phyloP scores from a whole-genome alignment of 1,140 invertebrate species.

The Kradibia gibbosae region DNA sequence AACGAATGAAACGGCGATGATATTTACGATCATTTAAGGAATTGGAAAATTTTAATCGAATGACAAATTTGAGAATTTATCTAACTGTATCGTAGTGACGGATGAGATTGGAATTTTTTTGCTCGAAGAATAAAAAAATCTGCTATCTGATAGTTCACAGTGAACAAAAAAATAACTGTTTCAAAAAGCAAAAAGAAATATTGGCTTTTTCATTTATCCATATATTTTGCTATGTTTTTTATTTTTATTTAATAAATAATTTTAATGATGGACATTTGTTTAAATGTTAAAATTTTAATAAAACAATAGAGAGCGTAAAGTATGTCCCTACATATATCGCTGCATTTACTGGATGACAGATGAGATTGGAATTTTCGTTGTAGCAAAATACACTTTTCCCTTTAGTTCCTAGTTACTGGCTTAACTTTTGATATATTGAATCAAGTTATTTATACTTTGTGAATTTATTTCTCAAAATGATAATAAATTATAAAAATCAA shows the following conservation, averaged over 20 bases:
- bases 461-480: conserved; percentile 7
- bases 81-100: conserved; percentile 1
- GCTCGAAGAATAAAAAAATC: background rate
- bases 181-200: background rate
- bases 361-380: conserved; percentile 33
- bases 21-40: conserved; percentile 41
- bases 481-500: background rate
- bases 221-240: background rate
- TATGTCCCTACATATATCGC: conserved; percentile 8
- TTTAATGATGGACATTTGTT: background rate
- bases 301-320: background rate
- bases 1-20: conserved; percentile 34
- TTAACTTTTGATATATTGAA: background rate
- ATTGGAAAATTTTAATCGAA: conserved; percentile 20
- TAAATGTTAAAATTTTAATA: conserved; percentile 16
- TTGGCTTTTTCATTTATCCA: background rate
- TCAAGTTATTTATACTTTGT: background rate
- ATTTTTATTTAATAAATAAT: background rate
- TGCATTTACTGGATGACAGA: conserved; percentile 13
- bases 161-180: no score
- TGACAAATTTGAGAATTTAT: conserved; percentile 34
- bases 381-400: conserved; percentile 3
- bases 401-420: conserved; percentile 2
- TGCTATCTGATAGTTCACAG: background rate
- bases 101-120: background rate